Conservation (phyloP, 2,797 vertebrate species). For the Luscinia luscinia region DNA sequence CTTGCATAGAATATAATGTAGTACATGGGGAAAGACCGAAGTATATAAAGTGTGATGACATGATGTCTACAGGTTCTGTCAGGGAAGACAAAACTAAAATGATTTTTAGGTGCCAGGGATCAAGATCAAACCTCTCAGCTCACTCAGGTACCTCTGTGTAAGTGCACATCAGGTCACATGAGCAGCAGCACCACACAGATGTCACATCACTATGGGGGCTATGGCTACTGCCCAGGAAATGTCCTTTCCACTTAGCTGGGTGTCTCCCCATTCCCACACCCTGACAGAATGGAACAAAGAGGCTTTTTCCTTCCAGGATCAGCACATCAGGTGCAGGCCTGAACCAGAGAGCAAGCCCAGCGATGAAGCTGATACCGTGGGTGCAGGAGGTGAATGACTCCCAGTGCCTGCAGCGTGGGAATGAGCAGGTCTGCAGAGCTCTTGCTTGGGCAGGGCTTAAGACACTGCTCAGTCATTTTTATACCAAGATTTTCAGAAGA, state of each 20-base stretch:
- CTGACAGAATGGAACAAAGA: slow-evolving; percentile 65
- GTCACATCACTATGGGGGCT: neutral
- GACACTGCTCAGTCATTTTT: neutral
- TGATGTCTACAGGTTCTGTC: neutral
- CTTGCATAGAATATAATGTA: neutral
- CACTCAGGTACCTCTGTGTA: neutral
- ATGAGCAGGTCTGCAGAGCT: neutral
- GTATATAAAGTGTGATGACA: neutral
- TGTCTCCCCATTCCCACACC: slow-evolving; percentile 57
- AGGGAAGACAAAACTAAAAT: neutral
- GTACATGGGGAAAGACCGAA: neutral
- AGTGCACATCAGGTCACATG: neutral
- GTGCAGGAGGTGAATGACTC: neutral
- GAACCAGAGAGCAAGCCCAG: slow-evolving; percentile 14
- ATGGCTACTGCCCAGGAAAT: slow-evolving; percentile 54
- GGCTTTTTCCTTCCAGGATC: slow-evolving; percentile 52
- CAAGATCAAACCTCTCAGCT: neutral
- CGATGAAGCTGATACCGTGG: neutral
- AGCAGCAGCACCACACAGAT: neutral
- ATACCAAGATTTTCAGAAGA: neutral
- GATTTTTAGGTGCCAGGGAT: neutral
- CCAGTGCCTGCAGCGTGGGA: neutral
- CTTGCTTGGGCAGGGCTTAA: neutral
- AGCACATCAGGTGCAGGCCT: slow-evolving; percentile 23
- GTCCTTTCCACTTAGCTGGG: slow-evolving; percentile 57